phyloP scores from a whole-genome alignment of 2,888 invertebrate genomes.

The Philereme vetulata region DNA sequence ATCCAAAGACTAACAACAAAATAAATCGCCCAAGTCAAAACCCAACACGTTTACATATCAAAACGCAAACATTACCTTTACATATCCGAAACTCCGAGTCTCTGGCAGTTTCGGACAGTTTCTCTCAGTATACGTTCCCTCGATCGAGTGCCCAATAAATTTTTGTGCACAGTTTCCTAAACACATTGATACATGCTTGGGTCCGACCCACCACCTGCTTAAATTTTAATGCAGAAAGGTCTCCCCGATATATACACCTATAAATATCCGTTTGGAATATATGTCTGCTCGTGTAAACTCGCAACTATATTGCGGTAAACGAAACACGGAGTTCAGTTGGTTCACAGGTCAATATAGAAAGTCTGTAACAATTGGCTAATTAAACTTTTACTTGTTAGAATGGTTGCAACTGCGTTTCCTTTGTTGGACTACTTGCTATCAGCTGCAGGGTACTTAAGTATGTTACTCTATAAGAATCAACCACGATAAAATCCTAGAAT shows the following conservation, averaged over 20 bases:
- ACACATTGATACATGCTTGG: conserved; percentile 43
- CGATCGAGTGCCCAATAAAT: conserved; percentile 41
- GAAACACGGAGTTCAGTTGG: conserved; percentile 31
- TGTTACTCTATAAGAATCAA: not conserved
- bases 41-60: conserved; percentile 18
- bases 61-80: conserved; percentile 31
- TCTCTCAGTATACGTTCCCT: conserved; percentile 36
- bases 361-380: conserved; percentile 31
- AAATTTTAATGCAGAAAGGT: conserved; percentile 44
- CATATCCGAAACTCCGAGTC: conserved; percentile 23
- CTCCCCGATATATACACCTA: conserved; percentile 28
- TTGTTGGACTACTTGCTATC: conserved; percentile 26
- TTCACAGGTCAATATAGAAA: conserved; percentile 37
- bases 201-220: conserved; percentile 40
- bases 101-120: conserved; percentile 31
- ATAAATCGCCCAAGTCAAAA: conserved; percentile 6
- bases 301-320: conserved; percentile 34
- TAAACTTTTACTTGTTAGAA: conserved; percentile 40
- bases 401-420: conserved; percentile 35
- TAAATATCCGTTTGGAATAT: conserved; percentile 27
- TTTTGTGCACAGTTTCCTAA: conserved; percentile 43
- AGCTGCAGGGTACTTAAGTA: conserved; percentile 7
- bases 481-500: too few relatives aligned
- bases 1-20: not conserved
- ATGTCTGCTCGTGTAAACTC: conserved; percentile 35